Conservation (phyloP, 2,888 invertebrate genomes). For the Pegoplata infirma region DNA sequence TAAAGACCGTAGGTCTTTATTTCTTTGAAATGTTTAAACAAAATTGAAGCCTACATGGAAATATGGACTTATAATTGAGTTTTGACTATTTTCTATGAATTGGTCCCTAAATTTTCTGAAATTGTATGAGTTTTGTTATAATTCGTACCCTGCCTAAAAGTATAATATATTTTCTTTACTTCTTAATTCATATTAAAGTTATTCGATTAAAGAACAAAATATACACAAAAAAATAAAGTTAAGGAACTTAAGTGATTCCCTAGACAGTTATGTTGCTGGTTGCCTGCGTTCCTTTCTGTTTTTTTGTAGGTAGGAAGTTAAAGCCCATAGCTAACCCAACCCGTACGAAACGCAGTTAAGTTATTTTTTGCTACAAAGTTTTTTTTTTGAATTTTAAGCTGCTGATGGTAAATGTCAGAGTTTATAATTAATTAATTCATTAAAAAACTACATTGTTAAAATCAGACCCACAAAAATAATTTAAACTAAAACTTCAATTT, state of each 20-base stretch:
- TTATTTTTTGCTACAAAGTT: constrained; percentile 26
- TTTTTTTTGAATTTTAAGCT: neutral
- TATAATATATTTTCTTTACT: neutral
- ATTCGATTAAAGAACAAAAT: constrained; percentile 19
- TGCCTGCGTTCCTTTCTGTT: constrained; percentile 4
- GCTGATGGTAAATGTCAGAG: neutral
- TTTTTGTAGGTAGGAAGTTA: constrained; percentile 14
- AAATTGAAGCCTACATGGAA: too few relatives aligned
- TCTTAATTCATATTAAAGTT: constrained; percentile 31
- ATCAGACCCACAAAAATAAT: too few relatives aligned
- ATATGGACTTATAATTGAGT: too few relatives aligned
- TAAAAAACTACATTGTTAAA: too few relatives aligned
- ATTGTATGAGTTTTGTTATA: too few relatives aligned
- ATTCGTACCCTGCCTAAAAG: neutral
- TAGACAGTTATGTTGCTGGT: constrained; percentile 35
- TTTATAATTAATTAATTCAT: neutral
- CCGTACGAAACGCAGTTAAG: constrained; percentile 23
- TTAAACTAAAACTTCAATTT: too few relatives aligned
- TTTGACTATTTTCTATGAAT: too few relatives aligned
- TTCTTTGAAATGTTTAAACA: too few relatives aligned
- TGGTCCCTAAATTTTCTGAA: too few relatives aligned
- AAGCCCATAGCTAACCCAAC: constrained; percentile 16
- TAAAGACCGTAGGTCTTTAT: too few relatives aligned
- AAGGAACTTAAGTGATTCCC: constrained; percentile 40
- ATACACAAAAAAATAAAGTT: neutral